A percentile compares a stretch with the other conserved stretches of the same genome.
Conservation (phyloP, 53 echinoderm and acorn worm genomes). For the Luidia sarsii region DNA sequence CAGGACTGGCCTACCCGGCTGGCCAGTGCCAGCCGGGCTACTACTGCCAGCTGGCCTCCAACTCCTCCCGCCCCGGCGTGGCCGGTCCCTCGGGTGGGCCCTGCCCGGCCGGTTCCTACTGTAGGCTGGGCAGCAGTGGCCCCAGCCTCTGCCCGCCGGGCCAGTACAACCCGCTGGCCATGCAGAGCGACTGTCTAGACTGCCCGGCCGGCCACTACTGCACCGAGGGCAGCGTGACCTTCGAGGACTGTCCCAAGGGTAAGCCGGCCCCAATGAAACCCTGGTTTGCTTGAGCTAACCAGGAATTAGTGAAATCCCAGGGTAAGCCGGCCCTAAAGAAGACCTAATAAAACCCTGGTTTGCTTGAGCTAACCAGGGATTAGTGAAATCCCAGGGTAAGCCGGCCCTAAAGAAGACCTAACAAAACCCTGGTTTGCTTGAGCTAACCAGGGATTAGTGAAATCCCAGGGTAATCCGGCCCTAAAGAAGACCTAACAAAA, state of each 20-base stretch:
- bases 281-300: not conserved
- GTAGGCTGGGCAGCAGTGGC: constrained; percentile 80
- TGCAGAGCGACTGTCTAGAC: constrained; percentile 85
- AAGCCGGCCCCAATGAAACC: constrained; percentile 49
- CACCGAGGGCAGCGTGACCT: constrained; percentile 70
- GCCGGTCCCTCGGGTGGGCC: constrained; percentile 78
- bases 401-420: no score
- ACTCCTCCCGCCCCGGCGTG: constrained; percentile 86
- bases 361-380: no score
- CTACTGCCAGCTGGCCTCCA: constrained; percentile 86
- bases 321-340: no score
- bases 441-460: no score
- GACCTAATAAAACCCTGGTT: no score
- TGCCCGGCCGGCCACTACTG: constrained; percentile 90
- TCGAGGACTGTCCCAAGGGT: constrained; percentile 88
- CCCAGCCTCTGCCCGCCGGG: constrained; percentile 80
- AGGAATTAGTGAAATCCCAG: no score
- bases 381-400: no score
- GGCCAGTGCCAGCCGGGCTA: constrained; percentile 87
- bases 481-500: no score
- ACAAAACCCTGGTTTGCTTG: no score
- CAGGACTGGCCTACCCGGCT: constrained; percentile 82
- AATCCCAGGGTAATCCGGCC: no score
- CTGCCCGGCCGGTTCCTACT: constrained; percentile 89
- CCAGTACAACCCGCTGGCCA: constrained; percentile 83